Conservation (phyloP, 2,888 invertebrate species). For the Galerucella pusilla region DNA sequence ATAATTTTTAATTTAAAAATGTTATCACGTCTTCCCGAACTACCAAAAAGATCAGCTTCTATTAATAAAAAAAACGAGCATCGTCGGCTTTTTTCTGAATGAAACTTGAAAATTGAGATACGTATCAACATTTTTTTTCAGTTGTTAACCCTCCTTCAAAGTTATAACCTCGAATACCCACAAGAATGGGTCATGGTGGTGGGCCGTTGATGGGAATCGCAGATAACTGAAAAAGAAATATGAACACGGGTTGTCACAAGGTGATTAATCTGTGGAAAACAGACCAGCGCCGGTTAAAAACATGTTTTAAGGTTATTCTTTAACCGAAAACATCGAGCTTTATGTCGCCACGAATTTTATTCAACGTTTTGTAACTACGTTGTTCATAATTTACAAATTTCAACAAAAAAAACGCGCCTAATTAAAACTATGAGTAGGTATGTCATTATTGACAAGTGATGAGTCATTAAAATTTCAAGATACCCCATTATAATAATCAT, state of each 20-base stretch:
- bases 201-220: constrained; percentile 4
- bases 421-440: no score
- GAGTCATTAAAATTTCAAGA: no score
- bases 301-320: not conserved
- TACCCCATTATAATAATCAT: no score
- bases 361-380: not conserved
- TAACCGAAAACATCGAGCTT: not conserved
- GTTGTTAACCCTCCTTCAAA: not conserved
- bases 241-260: constrained; percentile 7
- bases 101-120: constrained; percentile 16
- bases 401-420: no score
- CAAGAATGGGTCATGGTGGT: constrained; percentile 12
- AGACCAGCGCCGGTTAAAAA: not conserved
- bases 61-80: no score
- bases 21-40: no score
- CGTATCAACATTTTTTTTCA: not conserved
- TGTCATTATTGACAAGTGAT: no score
- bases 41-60: no score
- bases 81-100: constrained; percentile 20
- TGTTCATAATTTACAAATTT: no score
- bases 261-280: constrained; percentile 12
- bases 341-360: not conserved
- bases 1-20: no score
- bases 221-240: not conserved
- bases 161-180: constrained; percentile 9